These are phyloP conservation scores for Cephalopachus bancanus DNA, from an alignment of 2,797 vertebrate genomes.

Conservation along the genomic window DNA sequence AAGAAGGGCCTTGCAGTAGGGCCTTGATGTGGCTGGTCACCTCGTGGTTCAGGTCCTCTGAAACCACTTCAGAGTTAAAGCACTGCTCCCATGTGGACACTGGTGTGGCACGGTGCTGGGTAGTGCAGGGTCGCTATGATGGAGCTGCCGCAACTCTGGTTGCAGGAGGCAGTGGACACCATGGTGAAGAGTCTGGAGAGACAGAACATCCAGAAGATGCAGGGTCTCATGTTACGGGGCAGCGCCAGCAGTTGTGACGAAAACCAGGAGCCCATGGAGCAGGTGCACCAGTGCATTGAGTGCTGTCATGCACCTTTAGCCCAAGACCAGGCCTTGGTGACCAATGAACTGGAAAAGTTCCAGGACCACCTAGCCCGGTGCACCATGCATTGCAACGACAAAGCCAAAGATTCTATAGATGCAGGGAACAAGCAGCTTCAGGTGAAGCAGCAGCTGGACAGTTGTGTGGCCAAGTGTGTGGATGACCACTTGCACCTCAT, in stretches of 20 bases:
- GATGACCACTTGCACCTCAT: constrained; percentile 94
- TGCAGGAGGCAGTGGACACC: constrained; percentile 92
- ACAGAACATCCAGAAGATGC: constrained; percentile 95
- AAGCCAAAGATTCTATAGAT: too few species aligned
- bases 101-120: too few species aligned
- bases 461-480: constrained; percentile 93
- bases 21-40: constrained; percentile 82
- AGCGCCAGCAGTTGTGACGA: too few species aligned
- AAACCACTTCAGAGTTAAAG: constrained; percentile 93
- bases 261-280: too few species aligned
- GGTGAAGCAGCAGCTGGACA: constrained; percentile 91
- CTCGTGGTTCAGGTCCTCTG: constrained; percentile 90
- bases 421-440: constrained; percentile 90
- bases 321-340: too few species aligned
- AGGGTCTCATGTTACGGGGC: constrained; percentile 83
- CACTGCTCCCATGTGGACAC: constrained; percentile 88
- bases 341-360: too few species aligned
- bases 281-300: too few species aligned
- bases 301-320: too few species aligned
- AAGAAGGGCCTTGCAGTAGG: constrained; percentile 66
- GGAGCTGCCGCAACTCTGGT: constrained; percentile 89
- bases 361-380: too few species aligned
- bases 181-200: constrained; percentile 94
- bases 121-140: too few species aligned
- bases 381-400: too few species aligned